Percentiles rank a stretch among this genome's conserved stretches.
phyloP scores from a whole-genome alignment of 1,140 invertebrate species.

The Musca vetustissima region DNA sequence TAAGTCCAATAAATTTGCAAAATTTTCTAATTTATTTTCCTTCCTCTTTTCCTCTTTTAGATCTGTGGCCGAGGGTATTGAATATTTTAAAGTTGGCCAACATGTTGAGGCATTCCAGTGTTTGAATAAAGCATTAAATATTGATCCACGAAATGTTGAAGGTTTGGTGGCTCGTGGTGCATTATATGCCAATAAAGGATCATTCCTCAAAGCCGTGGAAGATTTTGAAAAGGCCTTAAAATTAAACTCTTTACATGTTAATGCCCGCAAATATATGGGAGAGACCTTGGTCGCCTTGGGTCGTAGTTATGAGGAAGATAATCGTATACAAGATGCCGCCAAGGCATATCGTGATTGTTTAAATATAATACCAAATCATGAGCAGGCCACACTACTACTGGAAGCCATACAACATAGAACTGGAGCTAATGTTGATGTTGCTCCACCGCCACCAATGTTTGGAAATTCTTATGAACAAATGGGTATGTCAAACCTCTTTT shows the following conservation, averaged over 20 bases:
- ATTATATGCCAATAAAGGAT: constrained; percentile 90
- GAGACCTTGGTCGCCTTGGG: constrained; percentile 87
- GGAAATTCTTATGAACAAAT: no score
- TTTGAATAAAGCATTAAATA: constrained; percentile 88
- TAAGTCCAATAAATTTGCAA: constrained; percentile 33
- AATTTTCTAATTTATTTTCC: neutral
- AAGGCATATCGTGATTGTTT: constrained; percentile 83
- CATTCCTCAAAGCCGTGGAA: constrained; percentile 89
- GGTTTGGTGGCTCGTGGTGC: constrained; percentile 91
- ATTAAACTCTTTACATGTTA: constrained; percentile 86
- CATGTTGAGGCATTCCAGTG: constrained; percentile 93
- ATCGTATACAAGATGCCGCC: constrained; percentile 80
- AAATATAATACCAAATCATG: constrained; percentile 77
- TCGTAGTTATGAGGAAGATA: constrained; percentile 81
- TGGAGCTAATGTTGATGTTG: neutral
- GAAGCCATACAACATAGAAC: constrained; percentile 56
- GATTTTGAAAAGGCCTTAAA: constrained; percentile 91
- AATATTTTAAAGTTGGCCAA: constrained; percentile 88
- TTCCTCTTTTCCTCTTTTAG: no score
- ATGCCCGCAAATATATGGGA: constrained; percentile 91
- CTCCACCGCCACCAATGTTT: neutral
- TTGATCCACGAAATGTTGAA: constrained; percentile 91
- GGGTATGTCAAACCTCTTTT: no score
- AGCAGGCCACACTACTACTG: constrained; percentile 79
- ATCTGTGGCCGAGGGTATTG: constrained; percentile 89